Evolutionary conservation across 2,113 vertebrate species (phyloP), one percentile per base, ranked within the genome.

Genomic region (Eolophus roseicapilla): DNA sequence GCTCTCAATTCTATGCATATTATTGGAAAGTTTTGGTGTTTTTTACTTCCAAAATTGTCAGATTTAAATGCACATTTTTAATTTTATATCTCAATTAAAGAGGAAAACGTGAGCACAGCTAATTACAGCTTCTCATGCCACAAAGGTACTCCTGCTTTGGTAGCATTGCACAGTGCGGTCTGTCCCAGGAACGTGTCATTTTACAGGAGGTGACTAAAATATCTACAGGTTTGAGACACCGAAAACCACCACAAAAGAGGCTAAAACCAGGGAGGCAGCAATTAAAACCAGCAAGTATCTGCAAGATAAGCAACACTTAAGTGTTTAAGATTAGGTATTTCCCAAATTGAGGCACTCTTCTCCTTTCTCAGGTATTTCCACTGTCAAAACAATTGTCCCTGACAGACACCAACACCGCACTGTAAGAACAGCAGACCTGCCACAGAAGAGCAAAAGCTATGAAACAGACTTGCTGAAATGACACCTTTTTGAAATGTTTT

Each of bases 401-500:
- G 13, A 49, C 75, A 77, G 35, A 80, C 11, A 80, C 15, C n/a
- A 79, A 52, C 28, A 23, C 0, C 10, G 16, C 31, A 21, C 29
- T 19, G 4, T 3, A 63, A 46, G 27, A 55, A 75, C 1, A 47
- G 65, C 59, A 75, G 46, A 46, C 71, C 23, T 16, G 71, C 5
- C 55, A 75, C 17, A 74, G 49, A 78, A 28, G 25, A 88, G 64
- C 73, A 86, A 55, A 65, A 86, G 67, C 88, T 67, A 78, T 1
- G 44, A 52, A 92, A 96, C 86, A 96, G 78, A 93, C 78, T 92
- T 84, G 69, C 76, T 77, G 89, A 91, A 96, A 91, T 70, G 41
- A 84, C 70, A 17, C 88, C 88, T 96, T 98, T 97, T 98, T 98
- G 77, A 96, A 98, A 98, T 97, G 98, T 99, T 99, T 99, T 99